A percentile compares a stretch with the other conserved stretches of the same genome.
phyloP scores from a whole-genome alignment of 2,888 invertebrate species.

The Drosophila multiciliata region DNA sequence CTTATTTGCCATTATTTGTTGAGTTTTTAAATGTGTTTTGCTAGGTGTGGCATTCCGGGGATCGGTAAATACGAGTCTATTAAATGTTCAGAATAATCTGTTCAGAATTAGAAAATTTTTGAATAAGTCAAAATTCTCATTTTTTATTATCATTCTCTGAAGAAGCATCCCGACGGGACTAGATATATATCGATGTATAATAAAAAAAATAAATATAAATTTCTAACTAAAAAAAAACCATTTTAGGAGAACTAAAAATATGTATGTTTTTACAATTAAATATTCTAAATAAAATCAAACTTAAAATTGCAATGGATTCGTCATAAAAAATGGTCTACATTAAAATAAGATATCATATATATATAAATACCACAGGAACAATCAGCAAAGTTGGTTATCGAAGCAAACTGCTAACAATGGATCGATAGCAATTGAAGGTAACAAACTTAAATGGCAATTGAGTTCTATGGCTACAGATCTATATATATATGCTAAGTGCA shows the following conservation, averaged over 20 bases:
- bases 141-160: background rate
- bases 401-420: background rate
- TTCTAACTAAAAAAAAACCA: too few relatives aligned
- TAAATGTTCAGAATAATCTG: background rate
- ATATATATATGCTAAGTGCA: constrained; percentile 3
- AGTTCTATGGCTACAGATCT: background rate
- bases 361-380: background rate
- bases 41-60: background rate
- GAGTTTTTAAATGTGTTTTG: background rate
- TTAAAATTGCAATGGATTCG: accelerated
- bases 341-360: background rate
- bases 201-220: background rate
- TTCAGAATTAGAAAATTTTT: background rate
- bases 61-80: background rate
- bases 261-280: background rate
- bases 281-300: background rate
- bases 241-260: too few relatives aligned
- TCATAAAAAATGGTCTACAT: background rate
- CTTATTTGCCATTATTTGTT: constrained; percentile 8
- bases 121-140: too few relatives aligned
- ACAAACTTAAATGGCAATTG: constrained; percentile 12
- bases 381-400: background rate
- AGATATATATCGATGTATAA: background rate
- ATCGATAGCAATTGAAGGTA: background rate
- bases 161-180: background rate